Base-by-base conservation (phyloP, 2,888 invertebrate genomes). In the Candidula unifasciata region DNA sequence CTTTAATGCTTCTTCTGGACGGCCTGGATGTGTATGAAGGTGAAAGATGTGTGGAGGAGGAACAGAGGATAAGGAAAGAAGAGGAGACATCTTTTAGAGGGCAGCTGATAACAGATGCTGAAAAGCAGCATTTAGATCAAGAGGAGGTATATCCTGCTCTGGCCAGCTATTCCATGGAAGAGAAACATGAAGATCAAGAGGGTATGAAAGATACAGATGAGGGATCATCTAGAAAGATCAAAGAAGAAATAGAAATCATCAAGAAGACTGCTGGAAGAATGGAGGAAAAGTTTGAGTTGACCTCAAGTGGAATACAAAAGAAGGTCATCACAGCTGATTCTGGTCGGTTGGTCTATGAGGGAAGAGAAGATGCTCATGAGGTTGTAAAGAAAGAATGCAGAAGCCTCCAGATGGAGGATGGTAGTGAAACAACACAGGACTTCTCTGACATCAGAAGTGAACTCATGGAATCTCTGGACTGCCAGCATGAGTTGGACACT, bases 1-100 rank as follows among this genome's bases (percentile, higher is more conserved):
- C 54, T 87, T 87, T 84, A 87, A 87, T 87, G 88, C 88, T 88
- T 81, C 87, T 83, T 85, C 81, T 86, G 88, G 88, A 87, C 84
- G 84, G 86, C 86, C 82, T 85, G 83, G 86, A 83, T 78, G 57
- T 54, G 83, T 79, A 73, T 87, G 87, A 44, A 44, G 79, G 80
- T 74, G 73, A 71, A 74, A 74, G 54, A 60, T 37, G 64, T 54
- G n/a, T 54, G 33, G 54, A 52, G 21, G n/a, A 24, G 30, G 80
- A 76, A 44, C 35, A 80, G 57, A 6, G n/a, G 35, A 33, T 35
- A 64, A 69, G 60, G 64, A 54, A 21, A 27, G 21, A 44, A 44
- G 71, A 73, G 30, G 54, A 52, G 30, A 35, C 18, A 10, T 5
- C 37, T 30, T 37, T 37, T 24, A 57, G 57, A 57, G 68, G 78